Percentiles rank a stretch among this genome's conserved stretches.
These are phyloP conservation scores for Lissonota sp. DNA, from an alignment of 2,888 invertebrate species.

Conservation along the genomic window DNA sequence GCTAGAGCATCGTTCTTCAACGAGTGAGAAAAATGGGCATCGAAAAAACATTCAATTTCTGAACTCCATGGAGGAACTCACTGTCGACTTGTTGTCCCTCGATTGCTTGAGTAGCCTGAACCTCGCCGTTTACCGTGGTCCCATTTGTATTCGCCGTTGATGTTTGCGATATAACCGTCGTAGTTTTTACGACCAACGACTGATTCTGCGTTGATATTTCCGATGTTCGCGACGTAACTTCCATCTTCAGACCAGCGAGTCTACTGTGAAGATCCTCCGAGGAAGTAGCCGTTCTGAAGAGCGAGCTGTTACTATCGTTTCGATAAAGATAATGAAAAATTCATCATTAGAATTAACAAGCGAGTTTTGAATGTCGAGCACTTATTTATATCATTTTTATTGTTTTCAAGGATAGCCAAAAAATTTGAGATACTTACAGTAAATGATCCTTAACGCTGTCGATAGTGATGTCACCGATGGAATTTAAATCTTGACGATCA, in stretches of 20 bases:
- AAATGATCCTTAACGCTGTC: conserved; percentile 97
- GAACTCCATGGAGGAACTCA: conserved; percentile 72
- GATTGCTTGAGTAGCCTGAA: conserved; percentile 79
- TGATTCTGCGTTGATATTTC: conserved; percentile 82
- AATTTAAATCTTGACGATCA: conserved; percentile 85
- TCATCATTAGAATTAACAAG: conserved; percentile 32
- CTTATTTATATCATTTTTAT: too few species aligned
- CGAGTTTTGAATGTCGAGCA: background rate
- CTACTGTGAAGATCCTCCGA: conserved; percentile 82
- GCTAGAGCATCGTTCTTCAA: conserved; percentile 1
- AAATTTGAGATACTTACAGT: conserved; percentile 77
- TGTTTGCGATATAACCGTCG: conserved; percentile 80
- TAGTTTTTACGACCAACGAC: conserved; percentile 80
- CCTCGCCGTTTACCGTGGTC: conserved; percentile 80
- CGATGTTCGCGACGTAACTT: conserved; percentile 82
- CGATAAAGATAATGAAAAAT: conserved; percentile 41
- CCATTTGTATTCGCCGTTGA: conserved; percentile 77
- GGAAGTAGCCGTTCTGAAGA: conserved; percentile 82
- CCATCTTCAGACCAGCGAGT: conserved; percentile 82
- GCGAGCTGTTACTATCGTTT: conserved; percentile 82
- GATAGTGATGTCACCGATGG: conserved; percentile 95
- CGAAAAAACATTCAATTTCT: conserved; percentile 7
- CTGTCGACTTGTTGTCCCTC: conserved; percentile 81
- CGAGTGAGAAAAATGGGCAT: background rate
- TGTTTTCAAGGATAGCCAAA: too few species aligned